These are phyloP conservation scores for Atlantisia rogersi DNA, from an alignment of 2,113 vertebrate species.

Conservation along the genomic window DNA sequence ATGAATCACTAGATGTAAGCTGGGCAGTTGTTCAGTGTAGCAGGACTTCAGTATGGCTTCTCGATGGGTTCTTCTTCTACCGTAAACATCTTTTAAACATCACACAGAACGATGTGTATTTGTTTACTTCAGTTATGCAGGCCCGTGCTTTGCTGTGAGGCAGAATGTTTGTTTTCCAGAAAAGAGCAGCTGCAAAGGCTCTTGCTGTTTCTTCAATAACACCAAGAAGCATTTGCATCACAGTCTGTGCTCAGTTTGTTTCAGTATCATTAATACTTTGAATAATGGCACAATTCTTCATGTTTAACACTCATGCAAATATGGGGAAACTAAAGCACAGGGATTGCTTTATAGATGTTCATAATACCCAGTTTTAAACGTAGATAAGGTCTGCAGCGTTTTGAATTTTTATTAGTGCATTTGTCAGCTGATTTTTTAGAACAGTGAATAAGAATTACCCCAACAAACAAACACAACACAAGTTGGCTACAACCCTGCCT, in stretches of 20 bases:
- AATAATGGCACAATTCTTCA: constrained; percentile 26
- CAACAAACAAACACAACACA: no score
- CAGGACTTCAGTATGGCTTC: background rate
- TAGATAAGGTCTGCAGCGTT: background rate
- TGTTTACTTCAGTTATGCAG: constrained; percentile 40
- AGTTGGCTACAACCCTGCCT: background rate
- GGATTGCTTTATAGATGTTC: background rate
- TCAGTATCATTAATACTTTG: constrained; percentile 42
- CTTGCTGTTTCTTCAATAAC: constrained; percentile 55
- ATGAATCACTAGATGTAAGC: background rate
- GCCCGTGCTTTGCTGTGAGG: background rate
- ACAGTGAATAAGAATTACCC: background rate
- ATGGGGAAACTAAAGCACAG: background rate
- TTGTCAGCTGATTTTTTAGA: constrained; percentile 4
- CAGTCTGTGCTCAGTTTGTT: constrained; percentile 43
- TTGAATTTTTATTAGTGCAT: background rate
- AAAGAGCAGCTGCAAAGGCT: constrained; percentile 65
- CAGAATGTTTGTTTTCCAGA: constrained; percentile 48
- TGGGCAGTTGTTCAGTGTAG: background rate
- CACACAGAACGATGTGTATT: constrained; percentile 24
- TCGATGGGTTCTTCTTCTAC: background rate
- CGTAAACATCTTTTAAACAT: constrained; percentile 13
- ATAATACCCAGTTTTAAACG: background rate
- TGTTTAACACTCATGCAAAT: background rate
- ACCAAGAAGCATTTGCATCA: constrained; percentile 36